phyloP scores from a whole-genome alignment of 2,888 invertebrate genomes.

The Nymphalis urticae region DNA sequence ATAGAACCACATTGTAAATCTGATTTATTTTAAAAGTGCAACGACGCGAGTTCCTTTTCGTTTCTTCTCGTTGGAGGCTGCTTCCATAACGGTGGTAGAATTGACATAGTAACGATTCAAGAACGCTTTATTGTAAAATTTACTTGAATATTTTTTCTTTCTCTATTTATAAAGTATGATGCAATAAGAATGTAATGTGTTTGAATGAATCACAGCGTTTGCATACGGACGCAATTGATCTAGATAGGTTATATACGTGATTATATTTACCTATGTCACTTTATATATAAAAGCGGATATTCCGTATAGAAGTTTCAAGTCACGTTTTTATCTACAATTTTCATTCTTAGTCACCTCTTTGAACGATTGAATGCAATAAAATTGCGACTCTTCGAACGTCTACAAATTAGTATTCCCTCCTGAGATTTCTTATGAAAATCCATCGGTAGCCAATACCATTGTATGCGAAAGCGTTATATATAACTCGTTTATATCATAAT shows the following conservation, averaged over 20 bases:
- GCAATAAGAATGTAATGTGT: constrained; percentile 24
- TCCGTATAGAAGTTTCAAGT: not conserved
- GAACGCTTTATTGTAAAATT: too few species aligned
- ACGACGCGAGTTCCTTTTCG: too few species aligned
- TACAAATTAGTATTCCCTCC: constrained; percentile 3
- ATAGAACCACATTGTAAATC: too few species aligned
- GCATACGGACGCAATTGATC: constrained; percentile 25
- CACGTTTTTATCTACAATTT: constrained; percentile 9
- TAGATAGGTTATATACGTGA: constrained; percentile 26
- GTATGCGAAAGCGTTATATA: constrained; percentile 2
- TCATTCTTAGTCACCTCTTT: constrained; percentile 2
- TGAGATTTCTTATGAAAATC: constrained; percentile 6
- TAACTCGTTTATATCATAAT: constrained; percentile 5
- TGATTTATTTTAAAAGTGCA: too few species aligned
- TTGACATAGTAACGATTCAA: too few species aligned
- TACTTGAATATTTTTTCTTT: not conserved
- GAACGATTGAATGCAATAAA: constrained; percentile 8
- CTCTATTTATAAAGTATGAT: constrained; percentile 17
- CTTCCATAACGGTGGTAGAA: too few species aligned
- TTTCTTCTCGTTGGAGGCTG: too few species aligned
- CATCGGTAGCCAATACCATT: not conserved
- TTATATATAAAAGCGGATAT: constrained; percentile 10
- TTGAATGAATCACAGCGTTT: constrained; percentile 24
- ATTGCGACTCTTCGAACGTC: not conserved
- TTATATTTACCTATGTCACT: constrained; percentile 14